Base-by-base conservation (phyloP, 1,140 invertebrate species). In the Bombus balteatus region DNA sequence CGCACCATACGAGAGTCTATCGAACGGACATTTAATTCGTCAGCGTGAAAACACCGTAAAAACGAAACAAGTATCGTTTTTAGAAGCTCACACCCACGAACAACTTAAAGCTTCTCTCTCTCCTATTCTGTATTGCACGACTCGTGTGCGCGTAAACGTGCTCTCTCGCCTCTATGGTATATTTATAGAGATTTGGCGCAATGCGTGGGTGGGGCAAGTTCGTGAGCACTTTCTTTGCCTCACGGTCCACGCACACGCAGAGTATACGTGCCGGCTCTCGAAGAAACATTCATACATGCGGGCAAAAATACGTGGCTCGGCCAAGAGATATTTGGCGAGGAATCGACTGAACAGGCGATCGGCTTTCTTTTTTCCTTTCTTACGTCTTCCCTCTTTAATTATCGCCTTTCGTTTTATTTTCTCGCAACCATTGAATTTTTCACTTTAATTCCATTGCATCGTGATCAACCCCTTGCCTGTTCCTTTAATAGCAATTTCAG, bases 121-220 rank as follows among this genome's bases (percentile, higher is more conserved):
- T 76, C 65, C 41, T 47, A 37, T 62, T 41, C 13, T 32, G 22
- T 28, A 43, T n/a, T 43, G 32, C 71, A 74, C 59, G 53, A 28
- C 53, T 37, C 39, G 62, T 34, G 32, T 34, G 57, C 34, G 53
- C 47, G 74, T 86, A 83, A 79, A 70, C 57, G 53, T 37, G 72
- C 86, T 39, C 78, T 79, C 76, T 81, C 79, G 76, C 66, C 74
- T 71, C 57, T 73, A 70, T 41, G 88, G 57, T 91, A 91, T 91
- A 91, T 91, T 91, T 91, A 91, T 91, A 91, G 89, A 91, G 90
- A 91, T 91, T 91, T 88, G 87, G 85, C 75, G 85, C 90, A 72
- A 89, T 76, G 90, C 89, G 89, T 89, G 89, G 89, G 89, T 78
- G 89, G 89, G 89, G 90, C 90, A 87, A 81, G 83, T 90, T 88